These are phyloP conservation scores for Parnassius glacialis DNA, from an alignment of 2,888 invertebrate species.

Conservation along the genomic window DNA sequence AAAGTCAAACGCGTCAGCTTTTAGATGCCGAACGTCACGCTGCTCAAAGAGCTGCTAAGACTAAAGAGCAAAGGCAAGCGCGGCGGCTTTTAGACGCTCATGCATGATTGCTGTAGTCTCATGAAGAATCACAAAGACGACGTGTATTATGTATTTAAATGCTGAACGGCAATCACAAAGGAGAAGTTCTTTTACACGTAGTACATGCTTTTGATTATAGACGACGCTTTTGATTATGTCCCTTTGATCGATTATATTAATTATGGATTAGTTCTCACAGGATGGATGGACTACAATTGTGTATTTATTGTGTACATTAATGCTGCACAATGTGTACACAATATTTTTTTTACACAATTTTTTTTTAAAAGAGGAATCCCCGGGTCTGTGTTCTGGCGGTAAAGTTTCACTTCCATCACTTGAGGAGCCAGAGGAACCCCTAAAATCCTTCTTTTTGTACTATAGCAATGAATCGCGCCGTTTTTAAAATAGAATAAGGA, in stretches of 20 bases:
- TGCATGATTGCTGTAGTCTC: slow-evolving; percentile 12
- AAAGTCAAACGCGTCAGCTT: not conserved
- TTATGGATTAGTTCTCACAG: slow-evolving; percentile 21
- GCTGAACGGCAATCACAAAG: not conserved
- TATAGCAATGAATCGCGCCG: slow-evolving; percentile 8
- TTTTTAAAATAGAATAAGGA: slow-evolving; percentile 6
- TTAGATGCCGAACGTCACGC: not conserved
- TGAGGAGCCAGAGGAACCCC: slow-evolving; percentile 29
- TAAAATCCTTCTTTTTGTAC: slow-evolving; percentile 28
- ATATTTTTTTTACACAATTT: too few species aligned
- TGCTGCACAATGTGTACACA: too few species aligned
- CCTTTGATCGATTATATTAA: slow-evolving; percentile 26
- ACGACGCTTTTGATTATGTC: slow-evolving; percentile 30
- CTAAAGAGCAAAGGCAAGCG: not conserved
- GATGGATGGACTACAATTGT: not conserved
- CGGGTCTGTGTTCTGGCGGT: slow-evolving; percentile 8
- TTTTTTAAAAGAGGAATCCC: too few species aligned
- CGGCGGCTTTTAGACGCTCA: slow-evolving; percentile 14
- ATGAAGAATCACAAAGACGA: slow-evolving; percentile 18
- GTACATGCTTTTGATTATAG: too few species aligned
- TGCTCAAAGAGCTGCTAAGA: not conserved
- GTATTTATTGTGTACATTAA: too few species aligned
- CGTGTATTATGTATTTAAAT: slow-evolving; percentile 12
- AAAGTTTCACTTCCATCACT: slow-evolving; percentile 23
- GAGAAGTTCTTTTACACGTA: not conserved